Conservation (phyloP, 1,140 invertebrate genomes). For the Drosophila chauvacae region DNA sequence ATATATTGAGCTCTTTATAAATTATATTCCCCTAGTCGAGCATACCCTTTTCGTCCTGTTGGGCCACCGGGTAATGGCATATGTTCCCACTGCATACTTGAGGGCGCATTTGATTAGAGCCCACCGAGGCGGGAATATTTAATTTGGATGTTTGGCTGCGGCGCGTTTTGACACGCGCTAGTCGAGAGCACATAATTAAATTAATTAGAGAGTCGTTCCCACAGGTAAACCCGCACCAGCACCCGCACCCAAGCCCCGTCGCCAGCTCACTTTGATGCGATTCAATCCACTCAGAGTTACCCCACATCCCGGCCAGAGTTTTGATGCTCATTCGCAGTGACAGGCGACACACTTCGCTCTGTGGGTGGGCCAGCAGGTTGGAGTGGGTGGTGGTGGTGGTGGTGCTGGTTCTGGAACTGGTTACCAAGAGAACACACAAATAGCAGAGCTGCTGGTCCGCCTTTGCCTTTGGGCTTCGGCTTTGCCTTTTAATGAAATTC, state of each 20-base stretch:
- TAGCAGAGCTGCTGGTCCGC: conserved; percentile 1
- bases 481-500: conserved; percentile 75
- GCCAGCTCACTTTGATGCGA: conserved; percentile 5
- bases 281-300: conserved; percentile 25
- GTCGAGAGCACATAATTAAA: conserved; percentile 77
- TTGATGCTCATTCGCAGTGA: conserved; percentile 78
- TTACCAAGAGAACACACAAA: conserved; percentile 44
- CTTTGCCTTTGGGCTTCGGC: conserved; percentile 34
- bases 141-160: conserved; percentile 64
- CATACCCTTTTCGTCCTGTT: not conserved
- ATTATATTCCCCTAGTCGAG: not conserved
- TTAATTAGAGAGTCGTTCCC: conserved; percentile 77
- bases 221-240: conserved; percentile 61
- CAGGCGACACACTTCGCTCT: conserved; percentile 76
- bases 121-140: conserved; percentile 72
- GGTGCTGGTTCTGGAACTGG: conserved; percentile 9
- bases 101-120: conserved; percentile 76
- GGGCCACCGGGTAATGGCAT: conserved; percentile 12
- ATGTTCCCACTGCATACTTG: conserved; percentile 71
- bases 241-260: not conserved
- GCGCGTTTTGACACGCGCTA: conserved; percentile 73
- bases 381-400: conserved; percentile 10
- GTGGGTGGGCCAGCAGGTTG: conserved; percentile 42
- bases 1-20: not conserved
- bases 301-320: conserved; percentile 24